Base-by-base conservation (phyloP, 2,797 vertebrate genomes). In the Lates japonicus region DNA sequence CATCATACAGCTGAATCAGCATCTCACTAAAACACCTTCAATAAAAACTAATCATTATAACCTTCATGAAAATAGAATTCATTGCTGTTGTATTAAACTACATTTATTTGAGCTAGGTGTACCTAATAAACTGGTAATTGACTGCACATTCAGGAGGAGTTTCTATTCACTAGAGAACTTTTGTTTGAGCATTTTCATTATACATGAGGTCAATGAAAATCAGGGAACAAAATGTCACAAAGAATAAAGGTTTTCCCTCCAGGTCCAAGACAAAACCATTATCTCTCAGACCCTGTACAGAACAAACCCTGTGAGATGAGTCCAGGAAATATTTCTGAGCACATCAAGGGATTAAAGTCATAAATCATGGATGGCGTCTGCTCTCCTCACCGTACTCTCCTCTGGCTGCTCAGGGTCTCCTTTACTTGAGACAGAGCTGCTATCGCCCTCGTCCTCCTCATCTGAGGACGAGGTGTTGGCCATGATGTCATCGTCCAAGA, bases 341-440 rank as follows among this genome's bases (percentile, higher is more conserved):
- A 70, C 48, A 65, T 51, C 10, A 20, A 31, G 41, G 20, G n/a
- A 78, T 61, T 59, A 3, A 67, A 59, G 31, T 72, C 25, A 73
- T 66, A 73, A 61, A 71, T 78, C 42, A 48, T 37, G 10, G 39
- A 41, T 19, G 37, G 1, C 1, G 7, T 52, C 12, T 8, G 41
- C 22, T 67, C 31, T 73, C 49, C 92, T 93, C 93, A 98, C 97
- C 96, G 85, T 89, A 57, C 92, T 96, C 60, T 94, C 94, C 54
- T 95, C 96, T 33, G 92, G 84, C 61, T 82, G 90, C 89, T 97
- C 97, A 57, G 87, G 74, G 16, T 97, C 97, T 48, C 94, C 96
- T 95, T 97, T 98, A 86, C 97, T 96, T 20, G 97, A 98, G 82
- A 91, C 82, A 13, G 97, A 97, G 93, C 96, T 97, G 90, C 92